Conservation (phyloP, 2,888 invertebrate species). For the Melitaea athalia region DNA sequence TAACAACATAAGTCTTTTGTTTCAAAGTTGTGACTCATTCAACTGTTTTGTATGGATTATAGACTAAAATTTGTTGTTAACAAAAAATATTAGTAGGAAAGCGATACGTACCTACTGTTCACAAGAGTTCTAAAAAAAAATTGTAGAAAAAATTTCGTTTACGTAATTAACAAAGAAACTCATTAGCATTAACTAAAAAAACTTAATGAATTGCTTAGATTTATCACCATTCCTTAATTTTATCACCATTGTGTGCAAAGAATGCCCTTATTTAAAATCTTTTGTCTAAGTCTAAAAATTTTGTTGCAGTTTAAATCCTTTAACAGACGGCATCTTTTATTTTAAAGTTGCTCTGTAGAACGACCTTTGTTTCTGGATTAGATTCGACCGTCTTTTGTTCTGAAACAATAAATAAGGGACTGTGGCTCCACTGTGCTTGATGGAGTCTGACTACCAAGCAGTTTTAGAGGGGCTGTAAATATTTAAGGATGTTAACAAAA, state of each 20-base stretch:
- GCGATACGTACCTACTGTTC: too few relatives aligned
- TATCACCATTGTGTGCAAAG: slow-evolving; percentile 51
- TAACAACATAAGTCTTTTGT: too few relatives aligned
- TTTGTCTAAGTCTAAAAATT: slow-evolving; percentile 67
- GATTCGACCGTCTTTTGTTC: slow-evolving; percentile 40
- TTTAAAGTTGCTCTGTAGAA: slow-evolving; percentile 72
- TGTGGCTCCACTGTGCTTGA: slow-evolving; percentile 25
- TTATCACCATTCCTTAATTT: too few relatives aligned
- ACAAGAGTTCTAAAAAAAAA: too few relatives aligned
- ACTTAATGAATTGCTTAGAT: background rate
- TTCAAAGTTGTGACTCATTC: too few relatives aligned
- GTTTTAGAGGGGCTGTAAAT: slow-evolving; percentile 36
- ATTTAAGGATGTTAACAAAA: slow-evolving; percentile 22
- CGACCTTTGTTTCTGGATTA: slow-evolving; percentile 59
- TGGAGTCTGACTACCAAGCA: slow-evolving; percentile 29
- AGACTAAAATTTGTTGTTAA: too few relatives aligned
- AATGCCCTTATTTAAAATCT: slow-evolving; percentile 71
- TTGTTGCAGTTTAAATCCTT: slow-evolving; percentile 69
- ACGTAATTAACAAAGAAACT: too few relatives aligned
- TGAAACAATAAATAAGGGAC: slow-evolving; percentile 31
- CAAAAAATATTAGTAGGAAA: too few relatives aligned
- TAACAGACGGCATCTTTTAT: slow-evolving; percentile 69
- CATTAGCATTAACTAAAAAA: too few relatives aligned
- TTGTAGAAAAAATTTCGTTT: too few relatives aligned
- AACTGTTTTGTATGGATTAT: too few relatives aligned